Conservation (phyloP, 2,113 vertebrate genomes). For the Nothobranchius kuhntae region DNA sequence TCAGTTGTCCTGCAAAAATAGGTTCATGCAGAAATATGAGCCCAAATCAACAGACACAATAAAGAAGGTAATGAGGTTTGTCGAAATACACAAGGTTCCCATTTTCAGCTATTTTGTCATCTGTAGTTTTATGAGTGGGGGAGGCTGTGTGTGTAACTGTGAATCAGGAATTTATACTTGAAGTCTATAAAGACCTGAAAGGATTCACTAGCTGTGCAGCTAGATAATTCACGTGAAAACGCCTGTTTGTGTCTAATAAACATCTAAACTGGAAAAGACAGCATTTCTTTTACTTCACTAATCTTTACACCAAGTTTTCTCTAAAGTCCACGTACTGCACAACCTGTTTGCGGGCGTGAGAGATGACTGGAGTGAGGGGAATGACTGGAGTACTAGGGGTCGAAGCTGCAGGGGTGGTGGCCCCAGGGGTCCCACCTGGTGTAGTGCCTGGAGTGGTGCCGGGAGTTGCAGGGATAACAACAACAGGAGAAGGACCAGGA, state of each 20-base stretch:
- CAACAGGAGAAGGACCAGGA: slow-evolving; percentile 1
- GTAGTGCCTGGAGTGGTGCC: slow-evolving; percentile 65
- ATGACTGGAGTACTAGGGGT: slow-evolving; percentile 44
- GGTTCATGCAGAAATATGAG: too few species aligned
- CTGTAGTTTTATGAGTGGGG: too few species aligned
- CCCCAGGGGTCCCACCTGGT: slow-evolving; percentile 51
- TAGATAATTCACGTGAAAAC: slow-evolving; percentile 4
- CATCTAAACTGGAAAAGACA: slow-evolving; percentile 26
- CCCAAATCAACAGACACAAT: too few species aligned
- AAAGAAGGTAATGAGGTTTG: too few species aligned
- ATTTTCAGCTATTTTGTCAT: too few species aligned
- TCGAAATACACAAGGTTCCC: too few species aligned
- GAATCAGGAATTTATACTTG: background rate
- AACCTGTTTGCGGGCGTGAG: slow-evolving; percentile 72
- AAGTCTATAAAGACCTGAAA: background rate
- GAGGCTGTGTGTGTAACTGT: too few species aligned
- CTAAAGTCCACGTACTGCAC: slow-evolving; percentile 68
- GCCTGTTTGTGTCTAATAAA: slow-evolving; percentile 18
- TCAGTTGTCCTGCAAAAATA: too few species aligned
- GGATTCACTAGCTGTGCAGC: background rate
- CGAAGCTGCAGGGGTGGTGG: slow-evolving; percentile 27
- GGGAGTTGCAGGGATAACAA: slow-evolving; percentile 4
- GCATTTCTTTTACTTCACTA: background rate
- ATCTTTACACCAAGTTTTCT: slow-evolving; percentile 63
- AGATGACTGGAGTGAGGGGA: slow-evolving; percentile 68